phyloP scores from a whole-genome alignment of 2,888 invertebrate species.

The Volucella bombylans region DNA sequence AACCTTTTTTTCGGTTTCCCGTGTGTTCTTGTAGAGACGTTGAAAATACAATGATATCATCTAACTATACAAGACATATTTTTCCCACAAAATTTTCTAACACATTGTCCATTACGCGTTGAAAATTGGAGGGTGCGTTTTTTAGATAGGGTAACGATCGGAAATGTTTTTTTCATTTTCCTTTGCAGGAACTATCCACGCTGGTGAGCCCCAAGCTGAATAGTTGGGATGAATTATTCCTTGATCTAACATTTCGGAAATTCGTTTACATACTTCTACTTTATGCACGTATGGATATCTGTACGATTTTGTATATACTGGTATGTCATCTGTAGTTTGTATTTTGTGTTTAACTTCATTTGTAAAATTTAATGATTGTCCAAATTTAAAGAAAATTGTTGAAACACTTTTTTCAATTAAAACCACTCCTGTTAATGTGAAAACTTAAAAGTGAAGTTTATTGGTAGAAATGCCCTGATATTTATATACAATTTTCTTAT shows the following conservation, averaged over 20 bases:
- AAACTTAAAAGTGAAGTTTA: too few relatives aligned
- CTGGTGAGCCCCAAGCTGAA: background rate
- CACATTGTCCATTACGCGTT: background rate
- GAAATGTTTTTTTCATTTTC: background rate
- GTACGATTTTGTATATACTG: background rate
- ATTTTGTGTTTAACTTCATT: conserved; percentile 2
- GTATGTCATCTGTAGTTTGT: background rate
- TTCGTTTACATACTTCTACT: conserved; percentile 1
- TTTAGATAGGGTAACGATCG: background rate
- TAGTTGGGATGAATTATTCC: conserved; percentile 2
- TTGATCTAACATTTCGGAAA: conserved; percentile 5
- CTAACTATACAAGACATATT: too few relatives aligned
- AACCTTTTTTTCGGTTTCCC: too few relatives aligned
- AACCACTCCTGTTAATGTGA: too few relatives aligned
- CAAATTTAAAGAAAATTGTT: background rate
- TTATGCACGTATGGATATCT: background rate
- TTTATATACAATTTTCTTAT: too few relatives aligned
- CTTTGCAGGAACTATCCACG: background rate
- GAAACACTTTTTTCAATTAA: background rate
- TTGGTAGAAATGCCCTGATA: too few relatives aligned
- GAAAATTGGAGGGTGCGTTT: background rate
- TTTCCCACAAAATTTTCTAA: background rate
- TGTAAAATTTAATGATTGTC: background rate
- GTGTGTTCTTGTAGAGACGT: too few relatives aligned
- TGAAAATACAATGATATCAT: too few relatives aligned